phyloP scores from a whole-genome alignment of 2,797 vertebrate species.

The Propithecus perrieri region DNA sequence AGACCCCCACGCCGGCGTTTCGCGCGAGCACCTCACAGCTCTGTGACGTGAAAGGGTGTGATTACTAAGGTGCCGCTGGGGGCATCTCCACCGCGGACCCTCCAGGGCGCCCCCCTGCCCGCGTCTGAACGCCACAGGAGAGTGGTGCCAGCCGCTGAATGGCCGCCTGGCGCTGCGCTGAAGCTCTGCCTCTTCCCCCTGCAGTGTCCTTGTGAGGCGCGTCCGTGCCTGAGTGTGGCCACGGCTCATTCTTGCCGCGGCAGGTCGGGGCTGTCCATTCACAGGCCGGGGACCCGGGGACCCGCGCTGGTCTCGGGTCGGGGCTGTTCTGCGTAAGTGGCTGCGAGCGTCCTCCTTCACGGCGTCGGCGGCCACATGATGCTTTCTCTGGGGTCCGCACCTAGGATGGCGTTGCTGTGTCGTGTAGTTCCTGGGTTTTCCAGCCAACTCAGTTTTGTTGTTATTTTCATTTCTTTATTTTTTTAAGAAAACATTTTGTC shows the following conservation, averaged over 20 bases:
- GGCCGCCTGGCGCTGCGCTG: accelerated
- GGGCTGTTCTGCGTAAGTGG: not conserved
- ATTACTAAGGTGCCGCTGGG: not conserved
- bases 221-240: not conserved
- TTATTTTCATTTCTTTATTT: not conserved
- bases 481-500: not conserved
- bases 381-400: not conserved
- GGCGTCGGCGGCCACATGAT: not conserved
- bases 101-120: too few species aligned
- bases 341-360: not conserved
- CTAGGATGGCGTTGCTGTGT: not conserved
- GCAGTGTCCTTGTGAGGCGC: not conserved
- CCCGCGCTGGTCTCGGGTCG: not conserved
- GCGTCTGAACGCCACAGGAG: not conserved
- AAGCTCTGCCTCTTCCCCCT: accelerated
- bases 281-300: not conserved
- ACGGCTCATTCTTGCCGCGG: not conserved
- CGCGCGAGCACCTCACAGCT: not conserved
- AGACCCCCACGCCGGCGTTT: not conserved
- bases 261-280: not conserved
- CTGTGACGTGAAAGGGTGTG: too few species aligned
- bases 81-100: not conserved
- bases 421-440: not conserved
- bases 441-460: not conserved
- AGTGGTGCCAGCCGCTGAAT: not conserved